Base-by-base conservation (phyloP, 2,888 invertebrate species). In the Andrena marginata region DNA sequence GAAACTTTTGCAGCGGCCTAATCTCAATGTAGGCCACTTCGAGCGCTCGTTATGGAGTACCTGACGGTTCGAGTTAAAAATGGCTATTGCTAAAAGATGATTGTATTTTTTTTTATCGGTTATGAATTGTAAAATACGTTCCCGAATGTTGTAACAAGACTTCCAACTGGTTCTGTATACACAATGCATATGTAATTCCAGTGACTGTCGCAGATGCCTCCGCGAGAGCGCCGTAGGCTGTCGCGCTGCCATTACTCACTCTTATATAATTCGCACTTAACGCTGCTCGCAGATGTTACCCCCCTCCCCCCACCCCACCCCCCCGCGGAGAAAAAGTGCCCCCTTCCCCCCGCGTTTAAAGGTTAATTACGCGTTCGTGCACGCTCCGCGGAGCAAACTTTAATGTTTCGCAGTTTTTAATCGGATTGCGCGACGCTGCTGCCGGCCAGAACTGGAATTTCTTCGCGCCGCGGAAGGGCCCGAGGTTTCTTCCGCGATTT, bases 251-350 rank as follows among this genome's bases (percentile, higher is more conserved):
- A 72, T 84, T 78, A 79, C 48, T 85, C 78, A 79, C 74, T 70
- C 59, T 82, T 82, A 82, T 71, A 75, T 82, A 80, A 82, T 79
- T 75, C 71, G 42, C 29, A 20, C 49, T 71, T 68, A 80, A 49
- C 51, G 54, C 23, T 68, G 54, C 42, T 23, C 48, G 68, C 70
- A 72, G 75, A 71, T 69, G 70, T 75, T 79, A 54, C 51, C 23
- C 23, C 1, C 13, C 23, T 4, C 26, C n/a, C n/a, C n/a, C n/a
- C n/a, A n/a, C n/a, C n/a, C n/a, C n/a, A n/a, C n/a, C n/a, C n/a
- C n/a, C 10, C 23, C 23, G 20, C 56, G 23, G 23, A 59, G 69
- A 67, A 82, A 70, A 74, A 71, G 35, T 49, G 51, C 33, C 35
- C 20, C n/a, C 8, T 35, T 33, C 33, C 2, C 78, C 42, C 13